These are phyloP conservation scores for Papilio xuthus DNA, from an alignment of 1,140 invertebrate genomes.

Conservation along the genomic window DNA sequence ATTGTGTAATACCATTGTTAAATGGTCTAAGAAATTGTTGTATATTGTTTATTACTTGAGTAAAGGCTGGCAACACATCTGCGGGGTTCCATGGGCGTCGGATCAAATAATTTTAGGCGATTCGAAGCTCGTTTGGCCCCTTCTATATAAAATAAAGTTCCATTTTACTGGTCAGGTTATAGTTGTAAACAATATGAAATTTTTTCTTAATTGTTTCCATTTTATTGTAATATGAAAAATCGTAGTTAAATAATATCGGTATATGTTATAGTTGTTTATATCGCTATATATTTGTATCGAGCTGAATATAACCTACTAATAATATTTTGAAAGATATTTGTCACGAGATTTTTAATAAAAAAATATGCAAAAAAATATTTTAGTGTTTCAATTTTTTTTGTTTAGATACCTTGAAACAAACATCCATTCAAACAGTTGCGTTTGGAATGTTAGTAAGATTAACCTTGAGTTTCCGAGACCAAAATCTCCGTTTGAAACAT, in stretches of 20 bases:
- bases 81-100: no score
- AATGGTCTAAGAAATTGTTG: neutral
- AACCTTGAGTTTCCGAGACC: no score
- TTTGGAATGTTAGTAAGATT: no score
- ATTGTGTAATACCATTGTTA: neutral
- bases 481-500: no score
- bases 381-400: neutral
- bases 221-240: neutral
- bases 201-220: slow-evolving; percentile 5
- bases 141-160: no score
- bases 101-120: no score
- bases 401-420: no score
- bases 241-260: neutral
- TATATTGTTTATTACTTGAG: neutral
- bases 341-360: slow-evolving; percentile 1
- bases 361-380: neutral
- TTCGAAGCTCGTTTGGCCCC: no score
- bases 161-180: no score
- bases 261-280: neutral
- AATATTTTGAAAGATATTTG: neutral
- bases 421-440: no score
- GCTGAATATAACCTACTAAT: neutral
- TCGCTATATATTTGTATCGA: slow-evolving; percentile 11
- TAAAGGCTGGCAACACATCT: neutral
- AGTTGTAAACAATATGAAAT: neutral